Evolutionary conservation across 2,888 invertebrate species (phyloP).

Genomic region (Cyclophora punctaria): DNA sequence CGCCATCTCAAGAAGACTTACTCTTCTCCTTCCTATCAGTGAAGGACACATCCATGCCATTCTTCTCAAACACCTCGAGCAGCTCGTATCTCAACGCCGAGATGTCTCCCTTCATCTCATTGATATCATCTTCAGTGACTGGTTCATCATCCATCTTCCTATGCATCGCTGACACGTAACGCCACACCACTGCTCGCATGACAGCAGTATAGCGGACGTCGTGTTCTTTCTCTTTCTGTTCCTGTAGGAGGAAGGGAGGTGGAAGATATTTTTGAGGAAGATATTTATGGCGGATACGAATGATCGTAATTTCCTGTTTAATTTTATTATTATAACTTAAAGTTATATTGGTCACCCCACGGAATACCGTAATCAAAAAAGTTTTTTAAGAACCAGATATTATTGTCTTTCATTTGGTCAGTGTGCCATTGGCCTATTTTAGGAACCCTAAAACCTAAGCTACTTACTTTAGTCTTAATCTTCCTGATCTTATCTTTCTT

Average conservation of each 20-base stretch:
- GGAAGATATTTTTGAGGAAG: no score
- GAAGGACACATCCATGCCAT: conserved; percentile 88
- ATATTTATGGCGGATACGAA: no score
- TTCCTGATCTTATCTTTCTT: conserved; percentile 74
- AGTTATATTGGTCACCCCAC: no score
- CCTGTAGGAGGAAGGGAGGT: conserved; percentile 33
- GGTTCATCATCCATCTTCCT: conserved; percentile 86
- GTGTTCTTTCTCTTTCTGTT: conserved; percentile 78
- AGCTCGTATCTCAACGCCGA: conserved; percentile 94
- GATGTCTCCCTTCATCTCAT: conserved; percentile 95
- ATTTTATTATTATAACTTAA: no score
- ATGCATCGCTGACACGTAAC: conserved; percentile 92
- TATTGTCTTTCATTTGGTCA: no score
- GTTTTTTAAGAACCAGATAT: no score
- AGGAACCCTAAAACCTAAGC: no score
- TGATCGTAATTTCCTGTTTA: no score
- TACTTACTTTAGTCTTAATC: conserved; percentile 69
- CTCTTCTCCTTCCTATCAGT: conserved; percentile 84
- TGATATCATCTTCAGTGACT: conserved; percentile 94
- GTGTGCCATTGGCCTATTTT: no score
- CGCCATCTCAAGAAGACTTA: no score
- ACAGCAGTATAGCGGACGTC: conserved; percentile 85
- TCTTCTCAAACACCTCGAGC: conserved; percentile 89
- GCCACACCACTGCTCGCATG: conserved; percentile 93
- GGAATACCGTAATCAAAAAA: no score